Conservation (phyloP, 2,797 vertebrate species). For the Sarcophilus harrisii region DNA sequence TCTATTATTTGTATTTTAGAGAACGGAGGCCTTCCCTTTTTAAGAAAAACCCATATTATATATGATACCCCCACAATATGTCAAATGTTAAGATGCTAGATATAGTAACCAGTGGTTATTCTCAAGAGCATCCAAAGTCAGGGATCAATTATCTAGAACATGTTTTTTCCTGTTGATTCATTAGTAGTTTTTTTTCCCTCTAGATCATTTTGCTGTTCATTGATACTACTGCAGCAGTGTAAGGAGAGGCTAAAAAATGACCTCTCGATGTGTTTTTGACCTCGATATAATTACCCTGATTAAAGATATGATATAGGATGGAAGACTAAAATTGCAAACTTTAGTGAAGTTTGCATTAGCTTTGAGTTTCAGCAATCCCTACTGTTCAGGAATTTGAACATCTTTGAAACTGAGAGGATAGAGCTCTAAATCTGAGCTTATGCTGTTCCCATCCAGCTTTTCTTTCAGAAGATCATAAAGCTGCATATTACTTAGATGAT, state of each 20-base stretch:
- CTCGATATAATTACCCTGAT: not conserved
- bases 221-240: not conserved
- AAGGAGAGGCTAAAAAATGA: conserved; percentile 14
- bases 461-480: not conserved
- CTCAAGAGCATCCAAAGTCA: not conserved
- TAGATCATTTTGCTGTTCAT: not conserved
- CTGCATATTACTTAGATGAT: not conserved
- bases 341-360: not conserved
- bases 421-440: not conserved
- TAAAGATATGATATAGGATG: not conserved
- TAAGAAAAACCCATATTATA: not conserved
- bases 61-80: not conserved
- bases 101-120: not conserved
- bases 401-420: not conserved
- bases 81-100: not conserved
- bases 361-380: not conserved
- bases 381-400: too few species aligned
- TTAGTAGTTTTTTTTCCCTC: not conserved
- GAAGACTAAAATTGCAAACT: not conserved
- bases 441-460: not conserved
- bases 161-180: not conserved
- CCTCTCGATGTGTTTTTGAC: not conserved
- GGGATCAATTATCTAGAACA: not conserved
- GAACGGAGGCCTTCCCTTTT: not conserved
- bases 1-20: not conserved